Conservation (phyloP, 2,113 vertebrate species). For the Rissa tridactyla region DNA sequence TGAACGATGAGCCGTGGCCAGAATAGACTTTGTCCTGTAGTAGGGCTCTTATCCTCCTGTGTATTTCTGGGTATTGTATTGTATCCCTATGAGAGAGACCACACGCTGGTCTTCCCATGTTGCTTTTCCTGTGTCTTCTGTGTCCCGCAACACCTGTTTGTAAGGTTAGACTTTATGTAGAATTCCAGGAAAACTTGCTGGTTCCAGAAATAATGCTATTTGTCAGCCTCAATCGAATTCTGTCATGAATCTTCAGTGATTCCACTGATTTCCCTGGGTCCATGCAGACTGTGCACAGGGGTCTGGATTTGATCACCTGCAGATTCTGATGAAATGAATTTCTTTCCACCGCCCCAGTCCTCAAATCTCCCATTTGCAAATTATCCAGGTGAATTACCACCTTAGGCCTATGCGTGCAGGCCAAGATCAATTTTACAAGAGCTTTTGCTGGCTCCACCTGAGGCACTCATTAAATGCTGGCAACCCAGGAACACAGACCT, state of each 20-base stretch:
- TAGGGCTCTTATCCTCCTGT: background rate
- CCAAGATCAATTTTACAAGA: background rate
- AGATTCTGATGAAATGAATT: background rate
- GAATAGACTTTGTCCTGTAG: background rate
- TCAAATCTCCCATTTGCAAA: background rate
- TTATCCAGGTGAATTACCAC: background rate
- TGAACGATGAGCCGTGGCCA: background rate
- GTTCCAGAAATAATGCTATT: background rate
- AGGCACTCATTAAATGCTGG: background rate
- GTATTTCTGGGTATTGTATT: background rate
- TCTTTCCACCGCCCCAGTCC: background rate
- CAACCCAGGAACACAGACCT: background rate
- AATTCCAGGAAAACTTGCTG: background rate
- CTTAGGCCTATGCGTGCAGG: background rate
- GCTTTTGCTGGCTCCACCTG: background rate
- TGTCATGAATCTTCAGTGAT: rapidly evolving
- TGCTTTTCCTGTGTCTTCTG: background rate
- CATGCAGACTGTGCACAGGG: background rate
- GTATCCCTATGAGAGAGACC: rapidly evolving
- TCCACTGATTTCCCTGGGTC: background rate
- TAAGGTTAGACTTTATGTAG: background rate
- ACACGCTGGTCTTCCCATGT: rapidly evolving
- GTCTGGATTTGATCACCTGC: background rate
- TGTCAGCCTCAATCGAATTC: background rate
- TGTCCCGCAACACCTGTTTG: background rate